A percentile compares a stretch with the other conserved stretches of the same genome.
phyloP scores from a whole-genome alignment of 2,113 vertebrate genomes.

The Paramisgurnus dabryanus region DNA sequence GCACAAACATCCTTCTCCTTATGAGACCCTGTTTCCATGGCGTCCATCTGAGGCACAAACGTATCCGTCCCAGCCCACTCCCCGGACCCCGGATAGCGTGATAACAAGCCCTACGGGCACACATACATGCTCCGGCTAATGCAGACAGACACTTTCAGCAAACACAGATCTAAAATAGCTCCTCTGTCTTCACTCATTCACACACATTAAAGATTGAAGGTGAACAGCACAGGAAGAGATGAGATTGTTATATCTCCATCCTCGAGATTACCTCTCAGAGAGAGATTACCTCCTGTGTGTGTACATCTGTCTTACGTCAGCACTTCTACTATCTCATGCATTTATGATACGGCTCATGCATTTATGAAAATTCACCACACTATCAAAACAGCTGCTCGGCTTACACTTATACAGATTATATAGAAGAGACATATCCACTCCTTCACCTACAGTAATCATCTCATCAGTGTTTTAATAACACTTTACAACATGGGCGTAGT shows the following conservation, averaged over 20 bases:
- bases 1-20: constrained; percentile 32
- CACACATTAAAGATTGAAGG: constrained; percentile 60
- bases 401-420: too few relatives aligned
- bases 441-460: too few relatives aligned
- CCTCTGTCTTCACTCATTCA: constrained; percentile 50
- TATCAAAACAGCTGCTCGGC: too few relatives aligned
- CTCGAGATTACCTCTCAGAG: constrained; percentile 53
- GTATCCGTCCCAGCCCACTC: constrained; percentile 54
- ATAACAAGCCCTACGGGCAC: constrained; percentile 65
- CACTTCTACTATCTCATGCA: too few relatives aligned
- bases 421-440: too few relatives aligned
- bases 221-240: constrained; percentile 32
- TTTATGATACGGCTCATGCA: too few relatives aligned
- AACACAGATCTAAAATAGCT: constrained; percentile 66
- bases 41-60: constrained; percentile 60
- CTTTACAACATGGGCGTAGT: too few relatives aligned
- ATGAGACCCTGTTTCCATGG: constrained; percentile 55
- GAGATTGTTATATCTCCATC: constrained; percentile 45
- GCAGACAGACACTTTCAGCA: constrained; percentile 63
- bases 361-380: too few relatives aligned
- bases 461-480: too few relatives aligned
- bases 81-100: constrained; percentile 58
- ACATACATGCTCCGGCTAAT: constrained; percentile 63
- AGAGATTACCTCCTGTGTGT: background rate
- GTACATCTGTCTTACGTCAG: background rate